phyloP scores from a whole-genome alignment of 2,797 vertebrate genomes.

The Coilia nasus region DNA sequence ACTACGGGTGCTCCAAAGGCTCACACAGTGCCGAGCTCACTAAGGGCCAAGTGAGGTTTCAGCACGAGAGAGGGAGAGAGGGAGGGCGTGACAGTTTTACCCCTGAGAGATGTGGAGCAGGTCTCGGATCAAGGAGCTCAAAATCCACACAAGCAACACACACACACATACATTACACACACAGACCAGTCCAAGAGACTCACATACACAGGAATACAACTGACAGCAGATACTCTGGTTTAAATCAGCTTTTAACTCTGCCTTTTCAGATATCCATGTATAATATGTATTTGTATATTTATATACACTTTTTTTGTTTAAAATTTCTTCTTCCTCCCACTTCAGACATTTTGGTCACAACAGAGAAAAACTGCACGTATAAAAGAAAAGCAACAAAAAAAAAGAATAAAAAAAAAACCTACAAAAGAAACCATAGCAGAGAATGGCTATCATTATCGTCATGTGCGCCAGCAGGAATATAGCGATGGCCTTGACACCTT shows the following conservation, averaged over 20 bases:
- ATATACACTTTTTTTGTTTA: conserved; percentile 44
- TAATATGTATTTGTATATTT: conserved; percentile 43
- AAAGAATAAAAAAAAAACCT: conserved; percentile 30
- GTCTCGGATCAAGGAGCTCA: conserved; percentile 46
- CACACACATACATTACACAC: conserved; percentile 32
- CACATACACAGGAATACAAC: conserved; percentile 36
- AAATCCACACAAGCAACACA: conserved; percentile 24
- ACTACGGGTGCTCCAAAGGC: conserved; percentile 5
- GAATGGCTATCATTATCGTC: conserved; percentile 17
- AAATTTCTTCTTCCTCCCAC: conserved; percentile 39
- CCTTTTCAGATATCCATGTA: conserved; percentile 41
- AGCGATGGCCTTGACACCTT: conserved; percentile 13
- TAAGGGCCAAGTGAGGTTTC: background rate
- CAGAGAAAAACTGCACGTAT: conserved; percentile 46
- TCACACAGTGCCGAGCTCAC: background rate
- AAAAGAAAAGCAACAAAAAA: conserved; percentile 45
- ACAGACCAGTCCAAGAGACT: conserved; percentile 36
- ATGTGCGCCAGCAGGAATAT: background rate
- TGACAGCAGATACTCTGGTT: conserved; percentile 33
- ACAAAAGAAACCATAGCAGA: conserved; percentile 38
- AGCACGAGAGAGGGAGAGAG: background rate
- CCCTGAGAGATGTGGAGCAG: conserved; percentile 65
- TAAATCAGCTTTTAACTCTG: conserved; percentile 27
- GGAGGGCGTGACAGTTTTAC: conserved; percentile 4
- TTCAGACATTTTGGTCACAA: conserved; percentile 57